Base-by-base conservation (phyloP, 2,113 vertebrate species). In the Menidia beryllina region DNA sequence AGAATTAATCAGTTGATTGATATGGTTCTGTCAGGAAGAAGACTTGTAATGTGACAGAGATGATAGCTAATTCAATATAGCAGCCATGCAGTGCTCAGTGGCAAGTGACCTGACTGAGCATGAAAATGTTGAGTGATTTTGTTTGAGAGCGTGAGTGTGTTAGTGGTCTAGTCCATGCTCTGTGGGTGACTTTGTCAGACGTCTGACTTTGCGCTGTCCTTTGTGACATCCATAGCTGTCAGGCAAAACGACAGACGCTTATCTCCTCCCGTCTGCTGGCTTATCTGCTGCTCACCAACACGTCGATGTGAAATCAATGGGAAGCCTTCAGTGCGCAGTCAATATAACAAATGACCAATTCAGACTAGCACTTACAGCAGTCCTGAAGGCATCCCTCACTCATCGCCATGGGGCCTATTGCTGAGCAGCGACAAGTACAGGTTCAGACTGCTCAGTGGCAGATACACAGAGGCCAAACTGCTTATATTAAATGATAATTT, bases 221-320 rank as follows among this genome's bases (percentile, higher is more conserved):
- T 77, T 67, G 49, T 15, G 34, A 52, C 49, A 26, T 80, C 73
- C 50, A 43, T 47, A n/a, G 59, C 77, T 84, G 84, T 90, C 90
- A 76, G 85, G 61, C 39, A 58, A 77, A 81, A 80, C 58, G 82
- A 81, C 77, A 83, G 77, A 38, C 77, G 73, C 88, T 89, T 91
- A 90, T 93, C 91, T 90, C 75, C 77, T 21, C 70, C 78, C 53
- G 65, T 87, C 81, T 68, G 72, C 82, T 23, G 77, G 81, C 89
- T 91, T 93, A 92, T 93, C 92, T 89, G 69, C 81, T 54, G 76
- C 86, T 92, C 83, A 85, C 86, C 89, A 75, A 79, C 82, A 82
- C 87, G 64, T 92, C 89, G 75, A 91, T 88, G 83, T 74, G 50
- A 75, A 88, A 92, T 91, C 91, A 84, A 93, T 92, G 76, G 69